phyloP scores from a whole-genome alignment of 2,888 invertebrate genomes.

The Serripes groenlandicus region DNA sequence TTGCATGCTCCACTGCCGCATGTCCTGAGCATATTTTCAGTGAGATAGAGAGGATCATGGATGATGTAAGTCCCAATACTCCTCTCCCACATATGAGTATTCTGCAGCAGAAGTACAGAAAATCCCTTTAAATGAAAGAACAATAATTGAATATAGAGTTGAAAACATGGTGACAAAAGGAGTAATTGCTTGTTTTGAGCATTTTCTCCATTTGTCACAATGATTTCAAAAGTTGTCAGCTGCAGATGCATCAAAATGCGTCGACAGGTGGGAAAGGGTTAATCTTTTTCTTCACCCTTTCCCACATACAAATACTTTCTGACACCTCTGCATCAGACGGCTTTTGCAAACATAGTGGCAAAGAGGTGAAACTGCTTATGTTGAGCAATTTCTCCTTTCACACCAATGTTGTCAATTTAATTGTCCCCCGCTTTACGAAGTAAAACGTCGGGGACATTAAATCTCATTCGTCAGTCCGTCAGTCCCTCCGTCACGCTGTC shows the following conservation, averaged over 20 bases:
- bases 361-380: not conserved
- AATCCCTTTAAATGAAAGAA: too few relatives aligned
- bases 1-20: constrained; percentile 61
- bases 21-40: constrained; percentile 60
- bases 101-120: too few relatives aligned
- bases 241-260: not conserved
- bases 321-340: not conserved
- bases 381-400: not conserved
- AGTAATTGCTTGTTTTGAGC: not conserved
- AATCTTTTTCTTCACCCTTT: not conserved
- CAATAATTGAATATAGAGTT: not conserved
- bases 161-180: constrained; percentile 7
- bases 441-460: too few relatives aligned
- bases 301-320: not conserved
- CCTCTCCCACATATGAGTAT: too few relatives aligned
- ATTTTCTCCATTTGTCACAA: not conserved
- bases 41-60: constrained; percentile 66
- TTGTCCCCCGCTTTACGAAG: too few relatives aligned
- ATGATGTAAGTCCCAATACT: constrained; percentile 57
- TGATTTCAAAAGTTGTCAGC: not conserved
- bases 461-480: too few relatives aligned
- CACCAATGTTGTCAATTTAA: not conserved
- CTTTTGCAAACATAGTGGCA: not conserved
- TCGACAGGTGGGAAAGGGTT: not conserved
- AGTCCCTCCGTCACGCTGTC: too few relatives aligned